Evolutionary conservation across 2,113 vertebrate species (phyloP).

Genomic region (Amazona vittata): DNA sequence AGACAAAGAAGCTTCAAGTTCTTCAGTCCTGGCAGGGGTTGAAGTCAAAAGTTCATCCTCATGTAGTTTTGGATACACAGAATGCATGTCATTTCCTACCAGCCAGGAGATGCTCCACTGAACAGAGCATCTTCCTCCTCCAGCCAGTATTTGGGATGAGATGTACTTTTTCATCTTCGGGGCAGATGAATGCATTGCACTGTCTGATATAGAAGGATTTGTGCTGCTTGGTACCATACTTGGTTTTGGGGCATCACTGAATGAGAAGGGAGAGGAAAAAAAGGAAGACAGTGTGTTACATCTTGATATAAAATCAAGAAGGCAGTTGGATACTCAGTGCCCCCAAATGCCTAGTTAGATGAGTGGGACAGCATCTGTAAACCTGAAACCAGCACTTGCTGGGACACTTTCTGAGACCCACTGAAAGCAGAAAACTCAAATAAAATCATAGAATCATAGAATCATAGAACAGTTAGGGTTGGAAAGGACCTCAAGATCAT

Average conservation of each 20-base stretch:
- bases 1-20: constrained; percentile 47
- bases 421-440: background rate
- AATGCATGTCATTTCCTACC: background rate
- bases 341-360: background rate
- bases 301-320: background rate
- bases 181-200: background rate
- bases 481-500: no score
- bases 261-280: accelerated
- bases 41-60: constrained; percentile 53
- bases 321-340: background rate
- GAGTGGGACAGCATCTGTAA: background rate
- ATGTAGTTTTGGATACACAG: background rate
- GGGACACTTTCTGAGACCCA: background rate
- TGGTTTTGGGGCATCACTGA: background rate
- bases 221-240: background rate
- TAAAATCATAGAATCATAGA: background rate
- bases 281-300: background rate
- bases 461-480: no score
- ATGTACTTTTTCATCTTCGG: background rate
- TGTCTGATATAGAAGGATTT: background rate
- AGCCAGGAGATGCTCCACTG: background rate
- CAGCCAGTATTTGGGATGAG: background rate
- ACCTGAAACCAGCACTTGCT: background rate
- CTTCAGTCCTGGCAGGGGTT: background rate
- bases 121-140: background rate